phyloP scores from a whole-genome alignment of 2,888 invertebrate genomes.

The Calameuta pallipes region DNA sequence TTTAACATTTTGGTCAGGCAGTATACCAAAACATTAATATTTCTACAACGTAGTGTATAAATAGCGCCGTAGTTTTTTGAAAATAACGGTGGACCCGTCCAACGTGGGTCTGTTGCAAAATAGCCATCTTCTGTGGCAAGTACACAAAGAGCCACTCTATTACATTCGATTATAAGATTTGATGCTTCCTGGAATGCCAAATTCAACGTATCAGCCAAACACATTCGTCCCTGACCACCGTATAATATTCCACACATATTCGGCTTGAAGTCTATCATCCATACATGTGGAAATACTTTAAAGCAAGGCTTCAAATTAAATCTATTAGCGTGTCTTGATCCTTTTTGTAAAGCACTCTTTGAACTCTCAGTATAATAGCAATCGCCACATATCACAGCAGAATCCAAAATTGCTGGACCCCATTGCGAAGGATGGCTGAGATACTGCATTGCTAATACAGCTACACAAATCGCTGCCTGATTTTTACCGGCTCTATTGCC shows the following conservation, averaged over 20 bases:
- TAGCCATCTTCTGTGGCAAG: slow-evolving; percentile 45
- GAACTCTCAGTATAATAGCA: slow-evolving; percentile 54
- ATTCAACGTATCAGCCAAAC: slow-evolving; percentile 39
- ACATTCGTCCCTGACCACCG: slow-evolving; percentile 34
- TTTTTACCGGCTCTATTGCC: slow-evolving; percentile 52
- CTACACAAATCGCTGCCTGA: slow-evolving; percentile 54
- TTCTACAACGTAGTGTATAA: slow-evolving; percentile 55
- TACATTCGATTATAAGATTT: slow-evolving; percentile 54
- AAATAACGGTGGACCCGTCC: slow-evolving; percentile 59
- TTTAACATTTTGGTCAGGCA: slow-evolving; percentile 56
- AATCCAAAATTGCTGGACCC: slow-evolving; percentile 57
- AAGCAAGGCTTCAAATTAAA: slow-evolving; percentile 49
- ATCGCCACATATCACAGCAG: slow-evolving; percentile 57
- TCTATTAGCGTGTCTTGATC: slow-evolving; percentile 39
- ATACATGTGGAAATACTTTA: slow-evolving; percentile 51
- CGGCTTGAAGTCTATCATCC: slow-evolving; percentile 49
- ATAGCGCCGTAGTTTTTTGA: slow-evolving; percentile 49
- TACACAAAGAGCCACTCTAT: slow-evolving; percentile 43
- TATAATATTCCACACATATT: slow-evolving; percentile 52
- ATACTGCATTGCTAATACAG: slow-evolving; percentile 49
- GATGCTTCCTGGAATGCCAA: slow-evolving; percentile 37
- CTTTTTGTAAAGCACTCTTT: slow-evolving; percentile 31
- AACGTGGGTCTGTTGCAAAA: slow-evolving; percentile 55
- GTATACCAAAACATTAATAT: slow-evolving; percentile 51
- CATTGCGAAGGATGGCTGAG: slow-evolving; percentile 56